A percentile compares a stretch with the other conserved stretches of the same genome.
Evolutionary conservation across 2,113 vertebrate species (phyloP).

Genomic region (Gallinago undulata): DNA sequence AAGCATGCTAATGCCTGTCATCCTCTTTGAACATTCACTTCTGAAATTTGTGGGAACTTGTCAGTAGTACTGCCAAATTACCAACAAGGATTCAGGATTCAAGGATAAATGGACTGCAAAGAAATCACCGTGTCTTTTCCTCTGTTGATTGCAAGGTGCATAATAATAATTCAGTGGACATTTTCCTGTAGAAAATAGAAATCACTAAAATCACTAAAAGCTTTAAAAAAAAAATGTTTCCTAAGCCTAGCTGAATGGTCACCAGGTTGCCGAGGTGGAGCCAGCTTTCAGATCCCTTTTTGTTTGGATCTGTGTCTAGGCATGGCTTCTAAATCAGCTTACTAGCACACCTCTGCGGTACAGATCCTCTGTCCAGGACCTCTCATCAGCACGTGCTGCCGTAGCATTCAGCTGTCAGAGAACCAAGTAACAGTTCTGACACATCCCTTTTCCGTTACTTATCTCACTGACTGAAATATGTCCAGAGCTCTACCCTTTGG

Average conservation of each 20-base stretch:
- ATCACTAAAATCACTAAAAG: not conserved
- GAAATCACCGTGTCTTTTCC: not conserved
- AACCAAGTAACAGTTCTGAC: not conserved
- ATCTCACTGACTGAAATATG: not conserved
- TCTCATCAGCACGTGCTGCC: not conserved
- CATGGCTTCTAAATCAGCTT: not conserved
- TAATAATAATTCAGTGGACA: not conserved
- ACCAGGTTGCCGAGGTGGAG: not conserved
- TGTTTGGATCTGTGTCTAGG: not conserved
- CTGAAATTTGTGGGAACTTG: constrained; percentile 2
- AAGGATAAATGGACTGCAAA: not conserved
- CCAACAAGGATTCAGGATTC: not conserved
- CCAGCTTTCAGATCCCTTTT: not conserved
- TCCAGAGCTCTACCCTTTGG: not conserved
- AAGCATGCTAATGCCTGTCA: not conserved
- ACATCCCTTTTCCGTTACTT: not conserved
- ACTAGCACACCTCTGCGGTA: not conserved
- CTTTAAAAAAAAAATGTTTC: not conserved
- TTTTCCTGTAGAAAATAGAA: not conserved
- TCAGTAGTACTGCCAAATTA: not conserved
- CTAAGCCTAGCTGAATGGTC: not conserved
- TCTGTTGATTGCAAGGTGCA: not conserved
- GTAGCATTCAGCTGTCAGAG: not conserved
- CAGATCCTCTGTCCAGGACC: not conserved
- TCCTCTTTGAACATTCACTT: not conserved